Base-by-base conservation (phyloP, 30 jellyfish, hydroid and myxozoan species). In the Aurelia sp. region DNA sequence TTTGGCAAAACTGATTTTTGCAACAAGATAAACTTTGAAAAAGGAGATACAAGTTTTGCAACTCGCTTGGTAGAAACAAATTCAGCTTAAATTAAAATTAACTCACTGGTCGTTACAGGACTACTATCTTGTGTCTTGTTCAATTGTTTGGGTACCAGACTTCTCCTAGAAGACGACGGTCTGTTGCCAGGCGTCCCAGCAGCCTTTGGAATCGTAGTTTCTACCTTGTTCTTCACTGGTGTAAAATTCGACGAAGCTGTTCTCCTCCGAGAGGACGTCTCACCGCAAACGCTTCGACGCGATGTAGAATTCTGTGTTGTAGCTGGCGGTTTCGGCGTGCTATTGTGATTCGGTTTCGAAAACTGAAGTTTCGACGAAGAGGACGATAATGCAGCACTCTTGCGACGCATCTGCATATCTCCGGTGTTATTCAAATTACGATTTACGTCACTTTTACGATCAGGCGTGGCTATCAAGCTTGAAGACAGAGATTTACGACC, bases 271-370 rank as follows among this genome's bases (percentile, higher is more conserved):
- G 84, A 40, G 2, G 47, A 63, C 24, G 5, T 63, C 2, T 50
- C 81, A 3, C 74, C 18, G 4, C 88, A 86, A n/a, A 44, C 50
- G 31, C 88, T 84, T 8, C 80, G 50, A 38, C 89, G 48, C 16
- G 80, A n/a, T 19, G 66, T 6, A 5, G 89, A 48, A 17, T n/a
- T 63, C 47, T 62, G 89, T 31, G 64, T 22, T 5, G 72, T 11
- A 15, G 78, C 52, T 51, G 19, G 82, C 22, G 64, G 87, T 72
- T 22, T 72, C 5, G 93, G 93, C 58, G 93, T 84, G 68, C 93
- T 84, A 63, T 84, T 84, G 65, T 84, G 84, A 53, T 24, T 72
- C 63, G 93, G 93, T 40, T 57, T 72, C 27, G 88, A 21, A 61
- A 84, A 72, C 47, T 51, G 81, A 38, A 84, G 76, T 24, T 51